These are phyloP conservation scores for Nerophis ophidion DNA, from an alignment of 2,113 vertebrate species.

Conservation along the genomic window DNA sequence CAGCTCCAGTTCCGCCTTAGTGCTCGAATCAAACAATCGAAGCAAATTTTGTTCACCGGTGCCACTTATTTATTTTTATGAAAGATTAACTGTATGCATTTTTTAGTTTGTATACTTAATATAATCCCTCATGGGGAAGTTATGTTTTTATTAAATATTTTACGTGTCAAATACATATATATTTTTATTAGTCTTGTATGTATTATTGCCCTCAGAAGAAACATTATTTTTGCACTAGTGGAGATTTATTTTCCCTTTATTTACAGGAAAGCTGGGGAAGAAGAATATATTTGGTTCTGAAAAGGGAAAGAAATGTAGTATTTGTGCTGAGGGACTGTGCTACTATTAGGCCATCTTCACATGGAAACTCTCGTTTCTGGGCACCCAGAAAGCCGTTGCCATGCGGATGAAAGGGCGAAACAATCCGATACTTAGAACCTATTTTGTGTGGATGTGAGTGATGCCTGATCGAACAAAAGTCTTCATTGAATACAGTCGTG, in stretches of 20 bases:
- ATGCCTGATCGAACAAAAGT: constrained; percentile 32
- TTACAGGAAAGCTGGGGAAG: constrained; percentile 14
- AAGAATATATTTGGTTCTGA: neutral
- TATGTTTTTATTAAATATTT: constrained; percentile 23
- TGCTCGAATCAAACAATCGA: constrained; percentile 14
- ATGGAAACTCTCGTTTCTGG: too few species aligned
- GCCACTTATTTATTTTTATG: constrained; percentile 45
- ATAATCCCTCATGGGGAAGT: too few species aligned
- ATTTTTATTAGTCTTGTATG: constrained; percentile 34
- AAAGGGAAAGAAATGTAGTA: constrained; percentile 9
- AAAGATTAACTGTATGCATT: neutral
- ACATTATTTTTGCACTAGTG: constrained; percentile 58
- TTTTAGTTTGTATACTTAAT: too few species aligned
- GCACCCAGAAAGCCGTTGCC: too few species aligned
- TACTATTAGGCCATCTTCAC: neutral
- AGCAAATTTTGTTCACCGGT: constrained; percentile 37
- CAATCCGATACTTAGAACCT: neutral
- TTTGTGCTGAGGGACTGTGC: constrained; percentile 21
- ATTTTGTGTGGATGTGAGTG: constrained; percentile 22
- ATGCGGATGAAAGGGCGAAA: too few species aligned
- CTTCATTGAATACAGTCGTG: constrained; percentile 16
- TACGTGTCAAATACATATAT: constrained; percentile 30
- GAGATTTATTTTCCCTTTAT: constrained; percentile 54
- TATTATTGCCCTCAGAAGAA: constrained; percentile 53
- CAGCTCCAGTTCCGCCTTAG: constrained; percentile 40